These are phyloP conservation scores for Amphipyra berbera DNA, from an alignment of 2,888 invertebrate genomes.

Conservation along the genomic window DNA sequence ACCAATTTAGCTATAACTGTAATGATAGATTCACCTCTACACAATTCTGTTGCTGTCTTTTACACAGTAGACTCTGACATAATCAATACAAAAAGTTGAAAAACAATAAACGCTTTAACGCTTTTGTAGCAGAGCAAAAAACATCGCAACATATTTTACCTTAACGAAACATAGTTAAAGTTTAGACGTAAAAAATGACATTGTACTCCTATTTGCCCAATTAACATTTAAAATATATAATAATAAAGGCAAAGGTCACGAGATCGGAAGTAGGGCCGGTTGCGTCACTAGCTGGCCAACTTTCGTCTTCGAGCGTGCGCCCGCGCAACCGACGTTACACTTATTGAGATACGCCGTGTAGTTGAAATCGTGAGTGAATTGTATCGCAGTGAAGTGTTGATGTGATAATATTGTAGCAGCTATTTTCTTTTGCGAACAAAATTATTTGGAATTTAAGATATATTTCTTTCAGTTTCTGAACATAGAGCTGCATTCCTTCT, in stretches of 20 bases:
- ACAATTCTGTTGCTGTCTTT: no score
- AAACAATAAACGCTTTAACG: no score
- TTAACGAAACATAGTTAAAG: constrained; percentile 5
- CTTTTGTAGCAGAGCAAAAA: no score
- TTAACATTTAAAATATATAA: constrained; percentile 50
- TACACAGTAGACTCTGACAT: no score
- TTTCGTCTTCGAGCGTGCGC: constrained; percentile 59
- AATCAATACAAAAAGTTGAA: no score
- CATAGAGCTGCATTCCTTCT: no score
- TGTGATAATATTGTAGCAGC: neutral
- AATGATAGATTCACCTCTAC: no score
- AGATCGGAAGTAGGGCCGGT: constrained; percentile 69
- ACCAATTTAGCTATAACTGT: no score
- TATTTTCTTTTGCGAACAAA: neutral
- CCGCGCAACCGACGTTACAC: constrained; percentile 47
- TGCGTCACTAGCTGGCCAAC: constrained; percentile 67
- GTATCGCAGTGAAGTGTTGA: neutral
- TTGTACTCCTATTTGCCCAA: constrained; percentile 43
- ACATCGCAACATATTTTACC: neutral
- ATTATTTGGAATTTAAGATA: no score
- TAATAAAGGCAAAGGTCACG: constrained; percentile 56
- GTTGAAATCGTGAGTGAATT: constrained; percentile 47
- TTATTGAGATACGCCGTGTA: constrained; percentile 29
- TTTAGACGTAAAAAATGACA: constrained; percentile 39
- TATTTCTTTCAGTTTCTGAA: no score